These are phyloP conservation scores for Notamacropus eugenii DNA, from an alignment of 2,797 vertebrate species.

Conservation along the genomic window DNA sequence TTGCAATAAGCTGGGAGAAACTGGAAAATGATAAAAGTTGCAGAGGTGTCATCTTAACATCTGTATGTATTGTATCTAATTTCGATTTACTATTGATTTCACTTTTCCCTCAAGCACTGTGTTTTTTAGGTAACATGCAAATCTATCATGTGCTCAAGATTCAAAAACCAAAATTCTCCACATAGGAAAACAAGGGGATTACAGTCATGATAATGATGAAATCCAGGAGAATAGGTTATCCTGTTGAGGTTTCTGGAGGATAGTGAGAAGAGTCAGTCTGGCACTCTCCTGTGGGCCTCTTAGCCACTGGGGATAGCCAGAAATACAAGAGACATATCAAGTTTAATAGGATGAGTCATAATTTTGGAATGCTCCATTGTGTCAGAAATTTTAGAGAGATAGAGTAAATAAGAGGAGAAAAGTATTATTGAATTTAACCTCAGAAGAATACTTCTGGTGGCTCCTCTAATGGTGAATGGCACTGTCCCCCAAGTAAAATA, in stretches of 20 bases:
- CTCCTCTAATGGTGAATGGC: neutral
- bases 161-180: neutral
- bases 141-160: neutral
- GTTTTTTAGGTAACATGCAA: neutral
- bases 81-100: neutral
- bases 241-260: neutral
- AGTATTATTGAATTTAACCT: neutral
- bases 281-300: neutral
- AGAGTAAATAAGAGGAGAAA: neutral
- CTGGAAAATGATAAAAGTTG: constrained; percentile 93
- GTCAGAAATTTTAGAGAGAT: neutral
- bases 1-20: constrained; percentile 92
- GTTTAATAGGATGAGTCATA: neutral
- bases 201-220: neutral
- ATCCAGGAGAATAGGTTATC: neutral
- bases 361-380: neutral
- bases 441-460: neutral
- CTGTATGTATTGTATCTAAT: constrained; percentile 82
- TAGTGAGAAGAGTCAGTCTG: neutral
- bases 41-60: constrained; percentile 92
- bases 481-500: neutral
- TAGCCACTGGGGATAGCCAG: neutral
- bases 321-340: neutral
- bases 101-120: neutral
- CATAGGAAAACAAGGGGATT: neutral